These are phyloP conservation scores for Pteropus rufus DNA, from an alignment of 2,797 vertebrate species.

Conservation along the genomic window DNA sequence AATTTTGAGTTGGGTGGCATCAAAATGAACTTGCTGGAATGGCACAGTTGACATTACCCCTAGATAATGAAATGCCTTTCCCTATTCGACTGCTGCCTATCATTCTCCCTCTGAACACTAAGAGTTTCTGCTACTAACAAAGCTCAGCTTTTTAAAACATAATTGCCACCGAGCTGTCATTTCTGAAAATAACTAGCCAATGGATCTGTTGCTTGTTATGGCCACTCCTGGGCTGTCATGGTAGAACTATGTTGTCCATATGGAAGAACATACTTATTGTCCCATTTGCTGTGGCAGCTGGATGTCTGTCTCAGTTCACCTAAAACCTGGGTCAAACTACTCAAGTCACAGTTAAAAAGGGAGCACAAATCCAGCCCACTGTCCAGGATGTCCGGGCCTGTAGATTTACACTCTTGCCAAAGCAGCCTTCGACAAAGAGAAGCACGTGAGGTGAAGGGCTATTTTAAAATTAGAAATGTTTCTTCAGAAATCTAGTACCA, in stretches of 20 bases:
- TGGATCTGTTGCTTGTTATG: background rate
- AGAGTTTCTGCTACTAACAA: conserved; percentile 23
- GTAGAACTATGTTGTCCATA: background rate
- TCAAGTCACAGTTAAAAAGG: background rate
- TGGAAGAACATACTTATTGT: background rate
- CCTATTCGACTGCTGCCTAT: background rate
- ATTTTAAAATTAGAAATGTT: background rate
- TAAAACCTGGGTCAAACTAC: background rate
- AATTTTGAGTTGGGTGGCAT: background rate
- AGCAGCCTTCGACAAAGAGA: background rate
- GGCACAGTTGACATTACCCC: background rate
- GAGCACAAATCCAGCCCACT: background rate
- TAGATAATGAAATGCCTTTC: background rate
- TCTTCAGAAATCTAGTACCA: background rate
- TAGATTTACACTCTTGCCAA: background rate
- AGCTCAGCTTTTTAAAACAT: conserved; percentile 10
- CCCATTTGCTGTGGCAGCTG: background rate
- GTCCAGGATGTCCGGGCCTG: background rate
- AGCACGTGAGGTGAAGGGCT: background rate
- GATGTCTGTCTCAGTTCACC: background rate
- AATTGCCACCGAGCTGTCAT: conserved; percentile 50
- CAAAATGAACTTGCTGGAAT: background rate
- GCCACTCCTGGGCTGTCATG: background rate
- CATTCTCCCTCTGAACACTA: background rate
- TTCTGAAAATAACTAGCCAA: conserved; percentile 12